Evolutionary conservation across 1,140 invertebrate genomes (phyloP).

Genomic region (Drosophila pseudoobscura): DNA sequence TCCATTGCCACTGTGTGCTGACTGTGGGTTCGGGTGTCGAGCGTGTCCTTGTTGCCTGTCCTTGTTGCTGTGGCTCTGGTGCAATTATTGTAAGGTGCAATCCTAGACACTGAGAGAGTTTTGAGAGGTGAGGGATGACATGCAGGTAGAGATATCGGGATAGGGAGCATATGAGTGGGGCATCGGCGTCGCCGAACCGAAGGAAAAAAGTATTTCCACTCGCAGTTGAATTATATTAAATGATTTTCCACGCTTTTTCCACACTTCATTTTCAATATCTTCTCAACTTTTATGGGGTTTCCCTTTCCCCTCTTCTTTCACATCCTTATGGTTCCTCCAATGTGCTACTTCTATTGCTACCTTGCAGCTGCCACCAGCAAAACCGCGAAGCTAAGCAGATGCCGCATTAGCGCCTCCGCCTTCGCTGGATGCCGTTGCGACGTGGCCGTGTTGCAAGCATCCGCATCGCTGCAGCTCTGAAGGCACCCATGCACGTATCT

Average conservation of each 20-base stretch:
- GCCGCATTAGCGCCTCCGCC: conserved; percentile 42
- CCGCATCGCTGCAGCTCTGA: conserved; percentile 93
- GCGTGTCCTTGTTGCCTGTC: conserved; percentile 37
- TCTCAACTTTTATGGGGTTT: conserved; percentile 20
- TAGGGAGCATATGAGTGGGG: conserved; percentile 26
- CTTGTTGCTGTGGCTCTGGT: conserved; percentile 47
- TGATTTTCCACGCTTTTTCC: conserved; percentile 43
- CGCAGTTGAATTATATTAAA: conserved; percentile 65
- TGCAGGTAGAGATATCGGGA: conserved; percentile 1
- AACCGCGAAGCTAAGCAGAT: conserved; percentile 52
- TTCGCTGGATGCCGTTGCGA: conserved; percentile 33
- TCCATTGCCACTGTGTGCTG: conserved; percentile 6
- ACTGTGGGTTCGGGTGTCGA: not conserved
- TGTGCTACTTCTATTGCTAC: conserved; percentile 55
- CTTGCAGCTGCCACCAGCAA: conserved; percentile 49
- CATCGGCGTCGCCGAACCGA: conserved; percentile 3
- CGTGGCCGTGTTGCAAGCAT: conserved; percentile 89
- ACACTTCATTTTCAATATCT: conserved; percentile 42
- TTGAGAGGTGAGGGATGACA: conserved; percentile 19
- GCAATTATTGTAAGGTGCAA: conserved; percentile 58
- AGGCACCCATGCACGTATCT: conserved; percentile 94
- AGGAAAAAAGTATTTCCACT: conserved; percentile 43
- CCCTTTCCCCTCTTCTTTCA: not conserved
- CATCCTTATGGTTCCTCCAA: conserved; percentile 13
- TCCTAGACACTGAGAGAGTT: conserved; percentile 62